Conservation (phyloP, 2,888 invertebrate species). For the Stenurella melanura region DNA sequence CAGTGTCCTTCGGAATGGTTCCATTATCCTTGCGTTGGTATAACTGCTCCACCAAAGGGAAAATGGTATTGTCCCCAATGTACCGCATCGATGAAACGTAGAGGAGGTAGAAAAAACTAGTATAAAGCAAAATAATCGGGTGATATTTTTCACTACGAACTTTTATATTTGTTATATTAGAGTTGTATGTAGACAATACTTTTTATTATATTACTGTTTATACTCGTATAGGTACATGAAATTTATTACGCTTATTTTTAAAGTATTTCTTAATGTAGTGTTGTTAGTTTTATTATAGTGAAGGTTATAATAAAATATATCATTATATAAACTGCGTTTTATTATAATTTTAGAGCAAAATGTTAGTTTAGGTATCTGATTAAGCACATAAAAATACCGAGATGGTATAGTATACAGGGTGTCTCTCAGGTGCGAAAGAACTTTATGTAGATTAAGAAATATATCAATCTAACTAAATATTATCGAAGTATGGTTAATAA, state of each 20-base stretch:
- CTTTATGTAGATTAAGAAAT: too few species aligned
- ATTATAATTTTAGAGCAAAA: too few species aligned
- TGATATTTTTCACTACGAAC: not conserved
- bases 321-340: too few species aligned
- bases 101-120: conserved; percentile 87
- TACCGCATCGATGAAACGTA: conserved; percentile 88
- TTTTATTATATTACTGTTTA: not conserved
- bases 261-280: not conserved
- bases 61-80: conserved; percentile 99
- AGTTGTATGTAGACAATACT: conserved; percentile 22
- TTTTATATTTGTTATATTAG: not conserved
- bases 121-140: not conserved
- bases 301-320: not conserved
- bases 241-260: conserved; percentile 32
- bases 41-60: conserved; percentile 96
- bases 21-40: conserved; percentile 98
- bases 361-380: too few species aligned
- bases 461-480: too few species aligned
- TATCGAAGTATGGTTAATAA: too few species aligned
- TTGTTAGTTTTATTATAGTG: not conserved
- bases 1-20: conserved; percentile 99
- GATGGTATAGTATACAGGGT: too few species aligned
- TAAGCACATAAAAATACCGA: too few species aligned
- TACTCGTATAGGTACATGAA: conserved; percentile 9
- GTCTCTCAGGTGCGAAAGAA: too few species aligned